Percentiles rank a stretch among this genome's conserved stretches.
phyloP scores from a whole-genome alignment of 1,140 invertebrate genomes.

The Caerostris extrusa region DNA sequence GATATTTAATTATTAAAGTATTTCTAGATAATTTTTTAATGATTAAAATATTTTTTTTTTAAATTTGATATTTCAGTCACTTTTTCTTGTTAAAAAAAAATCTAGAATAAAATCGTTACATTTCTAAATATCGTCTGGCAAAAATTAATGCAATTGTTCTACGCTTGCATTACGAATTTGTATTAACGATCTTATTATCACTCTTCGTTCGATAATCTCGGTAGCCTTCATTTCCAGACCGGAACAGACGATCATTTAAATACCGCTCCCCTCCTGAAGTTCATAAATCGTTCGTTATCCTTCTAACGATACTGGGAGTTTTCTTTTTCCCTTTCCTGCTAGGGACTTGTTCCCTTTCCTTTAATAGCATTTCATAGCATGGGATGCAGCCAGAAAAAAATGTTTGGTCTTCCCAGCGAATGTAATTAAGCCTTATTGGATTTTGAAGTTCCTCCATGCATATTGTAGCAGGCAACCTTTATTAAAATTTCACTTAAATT shows the following conservation, averaged over 20 bases:
- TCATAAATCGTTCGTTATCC: conserved; percentile 21
- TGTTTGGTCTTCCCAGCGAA: background rate
- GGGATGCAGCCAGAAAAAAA: background rate
- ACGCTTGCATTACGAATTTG: background rate
- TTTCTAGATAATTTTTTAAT: no score
- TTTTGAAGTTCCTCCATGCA: background rate
- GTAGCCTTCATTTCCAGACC: conserved; percentile 13
- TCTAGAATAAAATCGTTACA: background rate
- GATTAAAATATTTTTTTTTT: no score
- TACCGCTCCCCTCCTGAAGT: background rate
- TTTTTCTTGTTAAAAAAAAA: background rate
- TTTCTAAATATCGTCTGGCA: background rate
- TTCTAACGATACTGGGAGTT: background rate
- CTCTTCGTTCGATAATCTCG: background rate
- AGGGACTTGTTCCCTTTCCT: background rate
- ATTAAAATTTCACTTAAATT: background rate
- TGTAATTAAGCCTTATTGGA: background rate
- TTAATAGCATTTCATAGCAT: background rate
- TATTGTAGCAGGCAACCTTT: background rate
- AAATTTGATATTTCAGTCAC: no score
- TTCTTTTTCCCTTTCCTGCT: background rate
- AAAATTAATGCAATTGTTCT: background rate
- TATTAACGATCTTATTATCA: background rate
- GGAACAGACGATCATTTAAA: background rate
- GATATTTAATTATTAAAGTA: no score